phyloP scores from a whole-genome alignment of 2,797 vertebrate species.

The Cirrhinus mrigala region DNA sequence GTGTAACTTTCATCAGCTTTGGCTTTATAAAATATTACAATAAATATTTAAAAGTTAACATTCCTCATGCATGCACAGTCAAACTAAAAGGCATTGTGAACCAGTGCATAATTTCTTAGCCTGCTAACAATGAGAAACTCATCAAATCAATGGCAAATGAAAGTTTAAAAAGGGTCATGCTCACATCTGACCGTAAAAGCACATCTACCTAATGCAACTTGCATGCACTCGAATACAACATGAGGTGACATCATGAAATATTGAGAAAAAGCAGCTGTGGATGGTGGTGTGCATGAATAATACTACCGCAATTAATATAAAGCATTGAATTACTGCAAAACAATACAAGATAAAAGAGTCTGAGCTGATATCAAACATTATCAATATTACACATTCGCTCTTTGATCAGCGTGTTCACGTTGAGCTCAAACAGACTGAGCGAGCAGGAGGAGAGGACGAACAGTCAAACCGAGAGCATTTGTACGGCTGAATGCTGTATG shows the following conservation, averaged over 20 bases:
- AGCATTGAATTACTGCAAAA: neutral
- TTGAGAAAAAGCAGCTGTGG: neutral
- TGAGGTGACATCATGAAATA: neutral
- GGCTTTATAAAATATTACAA: conserved; percentile 20
- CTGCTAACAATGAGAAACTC: neutral
- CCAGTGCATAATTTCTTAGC: no score
- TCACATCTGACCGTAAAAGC: no score
- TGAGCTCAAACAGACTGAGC: conserved; percentile 37
- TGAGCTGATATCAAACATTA: neutral
- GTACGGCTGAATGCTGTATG: conserved; percentile 81
- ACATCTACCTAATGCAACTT: neutral
- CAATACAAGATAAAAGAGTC: conserved; percentile 11
- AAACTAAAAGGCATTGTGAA: neutral
- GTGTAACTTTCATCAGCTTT: conserved; percentile 5
- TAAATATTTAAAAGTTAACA: conserved; percentile 17
- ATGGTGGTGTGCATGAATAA: neutral
- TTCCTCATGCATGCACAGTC: neutral
- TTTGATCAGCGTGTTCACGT: neutral
- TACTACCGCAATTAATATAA: neutral
- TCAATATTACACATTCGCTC: neutral
- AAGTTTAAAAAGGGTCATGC: neutral
- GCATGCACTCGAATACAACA: neutral
- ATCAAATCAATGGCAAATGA: neutral
- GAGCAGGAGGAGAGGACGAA: conserved; percentile 56
- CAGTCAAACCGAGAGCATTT: conserved; percentile 44